Evolutionary conservation across 2,797 vertebrate species (phyloP).

Genomic region (Poecilia velifera): DNA sequence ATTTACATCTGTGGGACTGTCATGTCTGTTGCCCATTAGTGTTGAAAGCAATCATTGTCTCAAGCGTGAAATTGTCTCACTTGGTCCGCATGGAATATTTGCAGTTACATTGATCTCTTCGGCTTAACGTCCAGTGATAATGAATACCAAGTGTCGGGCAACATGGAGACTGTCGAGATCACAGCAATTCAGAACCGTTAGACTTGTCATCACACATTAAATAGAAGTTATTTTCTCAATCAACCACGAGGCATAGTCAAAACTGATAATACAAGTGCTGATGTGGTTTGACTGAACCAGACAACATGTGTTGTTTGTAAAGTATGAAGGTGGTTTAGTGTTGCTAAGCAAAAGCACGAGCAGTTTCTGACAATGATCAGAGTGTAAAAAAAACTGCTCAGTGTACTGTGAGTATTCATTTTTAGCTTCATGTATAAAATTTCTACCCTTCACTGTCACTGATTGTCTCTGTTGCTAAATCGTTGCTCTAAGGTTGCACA

Average conservation of each 20-base stretch:
- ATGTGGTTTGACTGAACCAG: neutral
- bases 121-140: neutral
- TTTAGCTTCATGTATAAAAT: neutral
- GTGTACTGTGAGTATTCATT: neutral
- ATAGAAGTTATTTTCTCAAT: neutral
- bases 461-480: neutral
- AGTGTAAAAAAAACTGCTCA: neutral
- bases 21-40: neutral
- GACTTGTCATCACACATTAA: neutral
- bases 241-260: neutral
- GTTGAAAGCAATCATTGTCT: neutral
- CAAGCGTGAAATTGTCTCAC: slow-evolving; percentile 5
- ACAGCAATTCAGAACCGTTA: neutral
- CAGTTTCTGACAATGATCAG: neutral
- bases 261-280: neutral
- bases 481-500: neutral
- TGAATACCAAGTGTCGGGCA: neutral
- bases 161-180: neutral
- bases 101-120: neutral
- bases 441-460: neutral
- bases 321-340: neutral
- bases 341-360: neutral
- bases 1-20: neutral
- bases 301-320: neutral
- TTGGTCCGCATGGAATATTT: neutral